Evolutionary conservation across 1,140 invertebrate species (phyloP), one percentile per base, ranked within the genome.

Genomic region (Brachionus asplanchnoidis): DNA sequence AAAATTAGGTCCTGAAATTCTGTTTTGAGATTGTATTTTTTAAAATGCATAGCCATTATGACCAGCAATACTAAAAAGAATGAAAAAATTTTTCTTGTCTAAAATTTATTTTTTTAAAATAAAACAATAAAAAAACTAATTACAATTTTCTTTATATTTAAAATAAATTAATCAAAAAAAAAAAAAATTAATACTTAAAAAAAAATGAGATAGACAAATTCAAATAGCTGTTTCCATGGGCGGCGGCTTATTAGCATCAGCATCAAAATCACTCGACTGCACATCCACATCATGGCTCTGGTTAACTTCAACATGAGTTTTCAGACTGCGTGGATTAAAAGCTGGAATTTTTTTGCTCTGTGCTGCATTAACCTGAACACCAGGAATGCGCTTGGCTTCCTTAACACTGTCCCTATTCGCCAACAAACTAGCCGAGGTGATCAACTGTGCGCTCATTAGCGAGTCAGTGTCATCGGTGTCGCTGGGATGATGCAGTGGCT

Each of bases 161-260:
- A 50, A 28, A 78, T 42, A 50, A 56, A 78, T 53, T 53, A 60
- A 78, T 20, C 8, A 44, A 78, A 2, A 40, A 12, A 2, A 40
- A 12, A 78, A 78, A 50, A 20, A 1, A 7, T 42, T 80, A 80
- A 80, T 80, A 80, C 78, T 80, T 32, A 36, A 65, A 80, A 80
- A 56, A 80, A 75, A 75, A 75, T 75, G 36, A 42, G 70, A 75
- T 42, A 42, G 70, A 75, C 8, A 75, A 17, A 17, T 75, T 44
- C 20, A 82, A 65, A 82, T 82, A 65, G 79, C 79, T 44, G 79
- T 82, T 46, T 82, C 79, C 79, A 82, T 82, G 0, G 79, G 79
- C 23, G 79, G 79, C 9, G 79, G 79, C 42, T 82, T 82, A 14
- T 42, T 44, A 26, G 53, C 79, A 68, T 82, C 79, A 12, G 50